These are phyloP conservation scores for Kuschelorhynchus macadamiae DNA, from an alignment of 2,888 invertebrate species.

Conservation along the genomic window DNA sequence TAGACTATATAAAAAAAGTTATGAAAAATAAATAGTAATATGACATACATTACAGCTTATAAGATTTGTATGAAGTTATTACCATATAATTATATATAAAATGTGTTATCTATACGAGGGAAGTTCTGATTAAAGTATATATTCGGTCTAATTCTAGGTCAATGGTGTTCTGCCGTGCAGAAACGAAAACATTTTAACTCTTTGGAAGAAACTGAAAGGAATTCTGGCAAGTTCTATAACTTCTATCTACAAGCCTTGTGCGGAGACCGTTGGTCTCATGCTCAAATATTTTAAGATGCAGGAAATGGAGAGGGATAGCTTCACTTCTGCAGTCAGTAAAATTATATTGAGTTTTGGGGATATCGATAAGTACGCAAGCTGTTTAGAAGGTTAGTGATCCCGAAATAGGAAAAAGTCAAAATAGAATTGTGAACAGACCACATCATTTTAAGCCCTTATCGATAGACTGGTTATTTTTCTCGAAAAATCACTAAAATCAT, in stretches of 20 bases:
- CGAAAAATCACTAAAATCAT: too few relatives aligned
- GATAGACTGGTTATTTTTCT: too few relatives aligned
- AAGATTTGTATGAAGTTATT: too few relatives aligned
- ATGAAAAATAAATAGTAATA: too few relatives aligned
- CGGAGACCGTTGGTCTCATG: conserved; percentile 70
- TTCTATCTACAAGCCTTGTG: conserved; percentile 65
- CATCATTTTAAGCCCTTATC: too few relatives aligned
- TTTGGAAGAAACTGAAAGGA: conserved; percentile 44
- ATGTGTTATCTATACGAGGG: too few relatives aligned
- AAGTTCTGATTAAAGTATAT: too few relatives aligned
- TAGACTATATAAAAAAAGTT: too few relatives aligned
- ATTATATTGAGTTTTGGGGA: conserved; percentile 15
- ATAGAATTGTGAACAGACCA: background rate
- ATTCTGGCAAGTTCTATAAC: conserved; percentile 57
- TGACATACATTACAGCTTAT: too few relatives aligned
- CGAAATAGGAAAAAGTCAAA: background rate
- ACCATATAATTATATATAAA: too few relatives aligned
- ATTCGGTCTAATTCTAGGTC: too few relatives aligned
- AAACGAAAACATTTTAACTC: background rate
- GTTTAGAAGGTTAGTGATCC: conserved; percentile 45
- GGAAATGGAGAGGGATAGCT: conserved; percentile 8
- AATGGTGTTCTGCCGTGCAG: conserved; percentile 32
- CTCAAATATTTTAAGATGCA: conserved; percentile 61
- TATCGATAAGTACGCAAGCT: conserved; percentile 34
- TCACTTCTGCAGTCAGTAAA: conserved; percentile 9